phyloP scores from a whole-genome alignment of 2,797 vertebrate species.

The Taenioides sp. region DNA sequence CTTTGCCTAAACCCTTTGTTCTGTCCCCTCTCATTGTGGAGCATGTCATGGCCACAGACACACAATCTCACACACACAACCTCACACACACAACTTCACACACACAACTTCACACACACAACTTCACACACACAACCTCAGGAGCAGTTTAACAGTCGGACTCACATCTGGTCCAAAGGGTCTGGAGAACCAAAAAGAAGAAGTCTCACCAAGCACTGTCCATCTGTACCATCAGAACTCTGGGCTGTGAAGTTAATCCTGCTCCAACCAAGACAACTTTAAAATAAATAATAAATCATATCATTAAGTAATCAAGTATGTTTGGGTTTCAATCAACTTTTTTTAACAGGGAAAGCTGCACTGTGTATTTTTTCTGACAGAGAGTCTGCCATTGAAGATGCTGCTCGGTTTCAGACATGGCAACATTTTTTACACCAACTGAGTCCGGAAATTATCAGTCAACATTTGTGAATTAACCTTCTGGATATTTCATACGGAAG shows the following conservation, averaged over 20 bases:
- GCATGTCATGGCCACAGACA: conserved; percentile 18
- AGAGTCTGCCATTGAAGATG: too few species aligned
- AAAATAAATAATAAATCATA: background rate
- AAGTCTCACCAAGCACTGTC: conserved; percentile 3
- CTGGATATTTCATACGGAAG: too few species aligned
- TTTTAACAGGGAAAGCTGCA: too few species aligned
- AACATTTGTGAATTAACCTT: too few species aligned
- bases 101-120: conserved; percentile 16
- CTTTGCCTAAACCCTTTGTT: background rate
- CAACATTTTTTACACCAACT: too few species aligned
- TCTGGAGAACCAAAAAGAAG: conserved; percentile 14
- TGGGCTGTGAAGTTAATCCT: background rate
- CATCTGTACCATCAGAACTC: conserved; percentile 10
- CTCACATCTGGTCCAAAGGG: conserved; percentile 4
- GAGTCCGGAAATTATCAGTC: too few species aligned
- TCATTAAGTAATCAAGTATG: background rate
- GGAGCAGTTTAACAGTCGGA: conserved; percentile 20
- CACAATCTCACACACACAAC: too few species aligned
- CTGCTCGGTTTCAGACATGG: too few species aligned
- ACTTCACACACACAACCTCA: conserved; percentile 12
- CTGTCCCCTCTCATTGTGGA: background rate
- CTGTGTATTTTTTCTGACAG: too few species aligned
- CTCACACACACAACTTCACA: too few species aligned
- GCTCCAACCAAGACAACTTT: background rate
- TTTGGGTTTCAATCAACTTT: background rate